These are phyloP conservation scores for Chesias legatella DNA, from an alignment of 2,888 invertebrate genomes.

Conservation along the genomic window DNA sequence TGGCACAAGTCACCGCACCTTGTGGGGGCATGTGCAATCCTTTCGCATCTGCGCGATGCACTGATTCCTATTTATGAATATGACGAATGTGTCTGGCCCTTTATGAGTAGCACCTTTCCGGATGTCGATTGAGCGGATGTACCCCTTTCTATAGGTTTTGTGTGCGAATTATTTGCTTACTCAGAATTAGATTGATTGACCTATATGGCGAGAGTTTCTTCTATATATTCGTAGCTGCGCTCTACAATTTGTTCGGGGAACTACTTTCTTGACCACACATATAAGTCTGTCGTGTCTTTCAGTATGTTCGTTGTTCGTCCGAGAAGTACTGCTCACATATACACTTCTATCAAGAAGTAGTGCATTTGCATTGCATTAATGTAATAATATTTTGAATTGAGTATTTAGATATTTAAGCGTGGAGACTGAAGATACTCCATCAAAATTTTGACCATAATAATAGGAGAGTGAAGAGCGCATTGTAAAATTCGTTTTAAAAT, in stretches of 20 bases:
- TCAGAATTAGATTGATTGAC: slow-evolving; percentile 19
- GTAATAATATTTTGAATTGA: no score
- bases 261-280: no score
- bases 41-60: slow-evolving; percentile 69
- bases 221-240: no score
- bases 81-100: slow-evolving; percentile 73
- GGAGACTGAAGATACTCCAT: slow-evolving; percentile 37
- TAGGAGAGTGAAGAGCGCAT: slow-evolving; percentile 36
- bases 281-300: no score
- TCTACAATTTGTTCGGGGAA: no score
- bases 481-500: slow-evolving; percentile 57
- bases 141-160: slow-evolving; percentile 47
- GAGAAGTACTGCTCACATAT: no score
- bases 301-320: no score
- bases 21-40: slow-evolving; percentile 76
- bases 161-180: slow-evolving; percentile 39
- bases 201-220: background rate
- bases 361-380: no score
- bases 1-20: slow-evolving; percentile 76
- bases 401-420: slow-evolving; percentile 2
- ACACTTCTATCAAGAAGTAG: no score
- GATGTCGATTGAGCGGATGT: slow-evolving; percentile 71
- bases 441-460: slow-evolving; percentile 54
- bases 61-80: slow-evolving; percentile 78
- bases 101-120: slow-evolving; percentile 75